These are phyloP conservation scores for Chrysina gloriosa DNA, from an alignment of 2,888 invertebrate genomes.

Conservation along the genomic window DNA sequence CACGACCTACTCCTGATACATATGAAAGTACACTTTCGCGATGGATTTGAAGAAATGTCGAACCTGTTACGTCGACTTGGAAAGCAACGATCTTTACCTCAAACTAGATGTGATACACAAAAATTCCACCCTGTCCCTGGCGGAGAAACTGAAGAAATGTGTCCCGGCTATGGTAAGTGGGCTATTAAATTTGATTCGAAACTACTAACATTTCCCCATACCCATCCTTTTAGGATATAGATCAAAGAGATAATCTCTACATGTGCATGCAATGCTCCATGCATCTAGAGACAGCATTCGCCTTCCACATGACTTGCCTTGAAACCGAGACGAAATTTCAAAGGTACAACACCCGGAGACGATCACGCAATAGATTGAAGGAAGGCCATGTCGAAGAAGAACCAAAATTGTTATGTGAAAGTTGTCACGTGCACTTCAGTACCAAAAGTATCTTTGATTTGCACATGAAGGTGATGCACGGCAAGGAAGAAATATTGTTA, in stretches of 20 bases:
- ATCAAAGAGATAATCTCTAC: not conserved
- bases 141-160: conserved; percentile 16
- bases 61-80: conserved; percentile 19
- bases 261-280: conserved; percentile 34
- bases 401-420: not conserved
- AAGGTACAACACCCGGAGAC: not conserved
- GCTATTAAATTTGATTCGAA: no score
- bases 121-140: conserved; percentile 16
- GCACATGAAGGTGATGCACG: conserved; percentile 26
- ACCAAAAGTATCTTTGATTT: conserved; percentile 25
- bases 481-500: not conserved
- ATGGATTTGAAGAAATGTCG: conserved; percentile 27
- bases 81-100: conserved; percentile 13
- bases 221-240: conserved; percentile 26
- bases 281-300: conserved; percentile 26
- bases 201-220: no score
- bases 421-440: conserved; percentile 20
- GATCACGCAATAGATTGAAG: not conserved
- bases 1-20: not conserved
- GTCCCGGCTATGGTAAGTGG: conserved; percentile 30
- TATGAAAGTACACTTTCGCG: not conserved
- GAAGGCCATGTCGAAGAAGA: not conserved
- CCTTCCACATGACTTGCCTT: conserved; percentile 22
- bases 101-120: conserved; percentile 2
- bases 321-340: conserved; percentile 20